Conservation (phyloP, 2,888 invertebrate species). For the Drosophila atroscutellata region DNA sequence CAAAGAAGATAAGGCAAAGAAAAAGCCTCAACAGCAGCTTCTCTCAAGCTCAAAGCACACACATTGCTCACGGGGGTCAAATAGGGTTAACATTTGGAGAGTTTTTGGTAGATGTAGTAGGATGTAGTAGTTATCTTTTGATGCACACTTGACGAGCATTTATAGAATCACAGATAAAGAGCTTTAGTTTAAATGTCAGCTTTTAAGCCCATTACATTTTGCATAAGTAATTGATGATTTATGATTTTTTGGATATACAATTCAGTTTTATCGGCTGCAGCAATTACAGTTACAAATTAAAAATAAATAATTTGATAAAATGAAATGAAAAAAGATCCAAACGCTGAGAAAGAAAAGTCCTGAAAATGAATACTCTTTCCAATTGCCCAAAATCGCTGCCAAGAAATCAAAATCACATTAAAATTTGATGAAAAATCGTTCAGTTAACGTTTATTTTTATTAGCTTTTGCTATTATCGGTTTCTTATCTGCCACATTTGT, state of each 20-base stretch:
- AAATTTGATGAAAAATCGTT: neutral
- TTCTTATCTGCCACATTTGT: neutral
- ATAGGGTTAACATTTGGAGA: conserved; percentile 20
- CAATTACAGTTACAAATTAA: too few species aligned
- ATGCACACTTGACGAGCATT: neutral
- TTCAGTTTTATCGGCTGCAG: too few species aligned
- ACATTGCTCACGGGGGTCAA: conserved; percentile 5
- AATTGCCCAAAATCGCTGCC: neutral
- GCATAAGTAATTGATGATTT: neutral
- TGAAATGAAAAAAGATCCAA: neutral
- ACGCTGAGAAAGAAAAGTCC: neutral
- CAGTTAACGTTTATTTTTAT: neutral
- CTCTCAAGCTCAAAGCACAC: conserved; percentile 23
- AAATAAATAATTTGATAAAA: neutral
- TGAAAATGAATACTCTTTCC: neutral
- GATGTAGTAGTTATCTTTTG: neutral
- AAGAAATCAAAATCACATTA: neutral
- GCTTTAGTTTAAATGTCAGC: neutral
- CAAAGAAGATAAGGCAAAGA: conserved; percentile 31
- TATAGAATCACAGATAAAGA: neutral
- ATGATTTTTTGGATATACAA: neutral
- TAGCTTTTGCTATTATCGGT: neutral
- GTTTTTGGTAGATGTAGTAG: neutral
- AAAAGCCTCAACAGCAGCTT: conserved; percentile 45
- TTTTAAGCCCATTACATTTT: neutral